These are phyloP conservation scores for Rostratula benghalensis DNA, from an alignment of 2,113 vertebrate species.

Conservation along the genomic window DNA sequence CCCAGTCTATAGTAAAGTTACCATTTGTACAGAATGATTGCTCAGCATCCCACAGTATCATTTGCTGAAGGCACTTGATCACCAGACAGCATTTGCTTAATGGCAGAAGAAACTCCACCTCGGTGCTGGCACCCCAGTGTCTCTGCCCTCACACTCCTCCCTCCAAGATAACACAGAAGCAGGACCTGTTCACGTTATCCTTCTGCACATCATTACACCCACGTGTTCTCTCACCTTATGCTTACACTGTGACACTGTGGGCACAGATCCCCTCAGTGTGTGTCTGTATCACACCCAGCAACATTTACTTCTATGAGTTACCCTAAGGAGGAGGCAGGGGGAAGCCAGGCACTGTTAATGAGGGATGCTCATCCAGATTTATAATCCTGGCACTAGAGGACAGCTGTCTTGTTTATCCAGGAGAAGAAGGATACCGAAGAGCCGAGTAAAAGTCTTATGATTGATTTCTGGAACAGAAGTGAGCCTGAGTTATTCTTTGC, in stretches of 20 bases:
- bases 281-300: not conserved
- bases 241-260: accelerated
- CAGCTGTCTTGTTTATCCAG: not conserved
- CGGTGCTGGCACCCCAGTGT: not conserved
- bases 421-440: not conserved
- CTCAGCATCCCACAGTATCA: not conserved
- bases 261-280: not conserved
- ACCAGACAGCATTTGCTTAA: not conserved
- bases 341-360: not conserved
- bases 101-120: not conserved
- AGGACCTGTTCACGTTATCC: accelerated
- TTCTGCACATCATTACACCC: not conserved
- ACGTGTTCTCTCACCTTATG: accelerated
- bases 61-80: not conserved
- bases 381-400: not conserved
- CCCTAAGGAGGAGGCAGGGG: not conserved
- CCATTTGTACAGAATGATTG: not conserved
- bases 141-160: not conserved
- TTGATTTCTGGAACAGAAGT: not conserved
- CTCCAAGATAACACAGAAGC: not conserved
- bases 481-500: not conserved
- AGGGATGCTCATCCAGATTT: not conserved
- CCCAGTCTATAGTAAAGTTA: not conserved
- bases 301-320: not conserved
- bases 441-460: not conserved